These are phyloP conservation scores for Brachionus manjavacas DNA, from an alignment of 1,140 invertebrate species.

Conservation along the genomic window DNA sequence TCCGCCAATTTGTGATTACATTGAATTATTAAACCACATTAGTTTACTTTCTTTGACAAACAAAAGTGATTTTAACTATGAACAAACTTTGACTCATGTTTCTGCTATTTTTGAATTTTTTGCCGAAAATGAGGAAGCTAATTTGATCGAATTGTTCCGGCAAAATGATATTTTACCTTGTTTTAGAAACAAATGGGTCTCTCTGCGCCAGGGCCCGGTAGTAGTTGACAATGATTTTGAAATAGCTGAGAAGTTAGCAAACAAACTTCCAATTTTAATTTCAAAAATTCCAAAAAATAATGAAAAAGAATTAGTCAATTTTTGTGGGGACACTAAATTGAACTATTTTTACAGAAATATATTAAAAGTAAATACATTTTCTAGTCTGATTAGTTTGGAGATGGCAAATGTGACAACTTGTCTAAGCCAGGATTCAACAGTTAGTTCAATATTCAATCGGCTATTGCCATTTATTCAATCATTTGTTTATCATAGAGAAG, in stretches of 20 bases:
- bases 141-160: background rate
- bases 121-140: background rate
- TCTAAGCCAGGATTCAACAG: background rate
- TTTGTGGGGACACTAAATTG: background rate
- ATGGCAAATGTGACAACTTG: background rate
- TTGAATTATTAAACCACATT: background rate
- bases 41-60: background rate
- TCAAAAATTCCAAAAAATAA: background rate
- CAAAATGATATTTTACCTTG: background rate
- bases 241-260: background rate
- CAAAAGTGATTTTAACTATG: background rate
- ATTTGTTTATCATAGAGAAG: background rate
- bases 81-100: background rate
- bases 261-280: background rate
- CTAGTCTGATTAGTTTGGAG: background rate
- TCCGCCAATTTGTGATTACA: background rate
- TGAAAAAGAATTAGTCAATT: background rate
- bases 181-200: constrained; percentile 23
- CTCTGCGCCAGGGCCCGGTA: background rate
- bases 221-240: constrained; percentile 1
- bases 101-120: background rate
- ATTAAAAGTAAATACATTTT: background rate
- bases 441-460: background rate
- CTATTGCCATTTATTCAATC: background rate
- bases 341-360: background rate